Evolutionary conservation across 2,113 vertebrate species (phyloP), one percentile per base, ranked within the genome.

Genomic region (Bufo bufo): DNA sequence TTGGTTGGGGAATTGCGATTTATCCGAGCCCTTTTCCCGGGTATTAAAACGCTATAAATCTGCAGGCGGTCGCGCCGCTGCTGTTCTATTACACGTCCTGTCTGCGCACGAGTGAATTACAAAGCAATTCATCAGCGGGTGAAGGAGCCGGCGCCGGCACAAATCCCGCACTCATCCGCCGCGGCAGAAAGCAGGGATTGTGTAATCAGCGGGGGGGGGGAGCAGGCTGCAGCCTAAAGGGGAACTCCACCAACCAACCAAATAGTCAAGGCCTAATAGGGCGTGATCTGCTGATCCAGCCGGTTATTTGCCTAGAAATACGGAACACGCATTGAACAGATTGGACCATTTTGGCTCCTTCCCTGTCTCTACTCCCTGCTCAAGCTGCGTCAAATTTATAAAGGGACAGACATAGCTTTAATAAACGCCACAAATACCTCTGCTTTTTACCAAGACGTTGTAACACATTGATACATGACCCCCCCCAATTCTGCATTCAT

Each of bases 51-150:
- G 58, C 80, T 82, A 49, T 63, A 82, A 47, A 49, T 82, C 6
- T 59, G n/a, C 43, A 47, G 33, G 4, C 79, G 47, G 47, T 16
- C 11, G 10, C 5, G 13, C 3, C 19, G 14, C 58, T 11, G 58
- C 20, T 20, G 59, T 19, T 81, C 56, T 81, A 59, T 61, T 19
- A 23, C 58, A 33, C 0, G 33, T 43, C 79, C 58, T 47, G 33
- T 82, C 81, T 50, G 61, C 14, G 61, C 61, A 69, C 47, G 69
- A 83, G 81, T 66, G 50, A 69, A 84, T 84, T 84, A 71, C 49
- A 54, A 7, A 69, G 65, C 65, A 84, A 84, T 84, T 84, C 65
- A 84, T 84, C 82, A 84, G 50, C 50, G 45, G 65, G 82, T 54
- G 63, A 71, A 20, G 59, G 17, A 11, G 80, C 80, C 20, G 80